These are phyloP conservation scores for Lobophora halterata DNA, from an alignment of 2,888 invertebrate genomes.

Conservation along the genomic window DNA sequence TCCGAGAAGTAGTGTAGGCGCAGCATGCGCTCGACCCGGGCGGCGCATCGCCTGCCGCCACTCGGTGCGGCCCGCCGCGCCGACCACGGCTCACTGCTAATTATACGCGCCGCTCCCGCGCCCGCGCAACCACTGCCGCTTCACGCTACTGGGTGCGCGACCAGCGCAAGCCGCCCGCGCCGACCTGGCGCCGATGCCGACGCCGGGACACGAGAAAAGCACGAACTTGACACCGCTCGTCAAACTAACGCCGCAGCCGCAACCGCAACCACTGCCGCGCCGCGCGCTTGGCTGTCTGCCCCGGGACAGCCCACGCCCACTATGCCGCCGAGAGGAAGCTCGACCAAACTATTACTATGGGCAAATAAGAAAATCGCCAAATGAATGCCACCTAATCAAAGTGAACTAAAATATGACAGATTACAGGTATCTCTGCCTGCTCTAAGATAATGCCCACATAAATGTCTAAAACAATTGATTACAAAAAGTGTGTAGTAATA, in stretches of 20 bases:
- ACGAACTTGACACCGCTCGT: slow-evolving; percentile 50
- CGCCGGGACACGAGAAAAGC: slow-evolving; percentile 42
- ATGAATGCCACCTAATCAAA: too few species aligned
- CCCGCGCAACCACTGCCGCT: slow-evolving; percentile 38
- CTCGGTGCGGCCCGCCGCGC: slow-evolving; percentile 75
- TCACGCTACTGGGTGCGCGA: slow-evolving; percentile 33
- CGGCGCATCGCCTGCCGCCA: slow-evolving; percentile 69
- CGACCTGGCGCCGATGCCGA: slow-evolving; percentile 32
- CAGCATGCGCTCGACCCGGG: slow-evolving; percentile 84
- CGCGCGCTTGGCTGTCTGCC: slow-evolving; percentile 34
- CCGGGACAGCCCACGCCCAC: slow-evolving; percentile 40
- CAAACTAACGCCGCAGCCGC: slow-evolving; percentile 36
- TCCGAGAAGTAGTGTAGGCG: slow-evolving; percentile 92
- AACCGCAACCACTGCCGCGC: slow-evolving; percentile 37
- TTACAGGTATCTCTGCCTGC: too few species aligned
- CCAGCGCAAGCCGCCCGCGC: too few species aligned
- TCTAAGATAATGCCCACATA: too few species aligned
- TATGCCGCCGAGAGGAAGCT: slow-evolving; percentile 12
- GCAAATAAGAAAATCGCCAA: too few species aligned
- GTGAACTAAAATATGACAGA: too few species aligned
- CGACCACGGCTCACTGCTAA: slow-evolving; percentile 78
- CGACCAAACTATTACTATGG: slow-evolving; percentile 1
- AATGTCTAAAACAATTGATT: too few species aligned
- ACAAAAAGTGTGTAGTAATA: too few species aligned
- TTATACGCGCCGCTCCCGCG: slow-evolving; percentile 54